Percentiles rank a stretch among this genome's conserved stretches.
These are phyloP conservation scores for Phalacrocorax carbo DNA, from an alignment of 2,113 vertebrate genomes.

Conservation along the genomic window DNA sequence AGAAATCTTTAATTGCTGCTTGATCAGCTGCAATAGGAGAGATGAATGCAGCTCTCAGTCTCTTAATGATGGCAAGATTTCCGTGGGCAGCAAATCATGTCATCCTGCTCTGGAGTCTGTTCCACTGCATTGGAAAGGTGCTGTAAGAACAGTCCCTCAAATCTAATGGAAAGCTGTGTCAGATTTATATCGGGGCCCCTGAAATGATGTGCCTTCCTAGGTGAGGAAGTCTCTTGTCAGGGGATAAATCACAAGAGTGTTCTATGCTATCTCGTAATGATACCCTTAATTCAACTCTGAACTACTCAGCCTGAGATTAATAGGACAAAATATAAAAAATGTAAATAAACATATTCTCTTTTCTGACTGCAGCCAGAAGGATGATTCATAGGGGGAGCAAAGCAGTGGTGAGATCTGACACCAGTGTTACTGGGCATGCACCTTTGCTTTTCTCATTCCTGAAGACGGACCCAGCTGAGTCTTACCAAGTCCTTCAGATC, in stretches of 20 bases:
- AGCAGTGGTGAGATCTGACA: neutral
- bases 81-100: neutral
- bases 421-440: neutral
- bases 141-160: neutral
- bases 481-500: neutral
- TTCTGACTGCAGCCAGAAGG: neutral
- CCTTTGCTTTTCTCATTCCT: neutral
- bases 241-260: constrained; percentile 1
- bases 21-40: neutral
- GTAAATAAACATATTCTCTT: neutral
- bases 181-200: constrained; percentile 11
- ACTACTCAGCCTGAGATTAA: neutral
- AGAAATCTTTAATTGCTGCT: neutral
- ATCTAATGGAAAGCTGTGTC: neutral
- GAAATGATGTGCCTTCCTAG: neutral
- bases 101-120: neutral
- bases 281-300: neutral
- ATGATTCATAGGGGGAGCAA: neutral
- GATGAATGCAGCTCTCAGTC: neutral
- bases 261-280: neutral
- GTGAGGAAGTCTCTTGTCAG: neutral
- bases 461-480: neutral
- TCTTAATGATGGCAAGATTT: neutral
- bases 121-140: neutral
- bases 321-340: neutral